Base-by-base conservation (phyloP, 2,888 invertebrate genomes). In the Vesta saturnalis region DNA sequence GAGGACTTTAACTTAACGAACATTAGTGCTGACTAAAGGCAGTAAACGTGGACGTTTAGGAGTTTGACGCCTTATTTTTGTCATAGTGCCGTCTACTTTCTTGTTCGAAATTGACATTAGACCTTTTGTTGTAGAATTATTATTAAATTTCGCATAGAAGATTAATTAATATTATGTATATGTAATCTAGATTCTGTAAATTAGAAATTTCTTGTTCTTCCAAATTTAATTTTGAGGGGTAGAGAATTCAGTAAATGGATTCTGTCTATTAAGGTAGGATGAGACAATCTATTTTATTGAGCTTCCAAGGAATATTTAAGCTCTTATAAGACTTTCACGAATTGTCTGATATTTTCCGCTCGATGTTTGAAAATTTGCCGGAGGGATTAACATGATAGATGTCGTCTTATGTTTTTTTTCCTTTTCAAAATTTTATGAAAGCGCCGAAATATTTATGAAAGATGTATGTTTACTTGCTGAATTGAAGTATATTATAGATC, bases 401-500 rank as follows among this genome's bases (percentile, higher is more conserved):
- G n/a, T 4, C 18, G 8, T 12, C 1, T 21, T 21, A 21, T 12
- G 21, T 12, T 16, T n/a, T 19, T 19, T 19, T 52, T 52, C n/a
- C 18, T 19, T 19, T 19, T 52, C 14, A 52, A 19, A 19, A 12
- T 52, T 12, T 52, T 19, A 19, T 21, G 19, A 12, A 52, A 12
- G 52, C 52, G n/a, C 8, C n/a, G 21, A 52, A 18, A 52, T 52
- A 21, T 19, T 52, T 52, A 3, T n/a, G 21, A 62, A 35, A 63
- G 55, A 55, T 35, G 59, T 54, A 64, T 14, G 30, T 57, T 69
- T 65, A 49, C 35, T 35, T 30, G 64, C 39, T 60, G 47, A 39
- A 35, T 46, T 19, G 49, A 43, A 21, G 65, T 19, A 57, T 62
- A 61, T 64, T 65, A 69, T 65, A 43, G 64, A 61, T 69, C 69